Conservation (phyloP, 2,797 vertebrate genomes). For the Protonibea diacanthus region DNA sequence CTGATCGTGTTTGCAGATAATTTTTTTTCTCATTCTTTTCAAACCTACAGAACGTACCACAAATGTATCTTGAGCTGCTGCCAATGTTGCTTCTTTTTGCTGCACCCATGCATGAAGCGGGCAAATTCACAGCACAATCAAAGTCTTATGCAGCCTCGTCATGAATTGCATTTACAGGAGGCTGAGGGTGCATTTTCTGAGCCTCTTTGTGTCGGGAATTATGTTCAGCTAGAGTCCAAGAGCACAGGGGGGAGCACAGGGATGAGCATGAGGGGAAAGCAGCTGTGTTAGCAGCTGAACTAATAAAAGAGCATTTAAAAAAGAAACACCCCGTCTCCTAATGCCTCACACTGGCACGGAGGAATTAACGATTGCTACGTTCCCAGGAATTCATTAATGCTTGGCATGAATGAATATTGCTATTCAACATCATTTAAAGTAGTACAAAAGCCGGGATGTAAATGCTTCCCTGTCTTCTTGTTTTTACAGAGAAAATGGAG, state of each 20-base stretch:
- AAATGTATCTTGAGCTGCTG: slow-evolving; percentile 21
- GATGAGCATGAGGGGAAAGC: slow-evolving; percentile 53
- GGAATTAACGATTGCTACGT: slow-evolving; percentile 49
- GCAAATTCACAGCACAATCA: slow-evolving; percentile 67
- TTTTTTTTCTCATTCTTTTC: slow-evolving; percentile 14
- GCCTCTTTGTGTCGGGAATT: slow-evolving; percentile 73
- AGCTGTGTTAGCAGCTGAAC: slow-evolving; percentile 70
- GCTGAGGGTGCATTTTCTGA: slow-evolving; percentile 70
- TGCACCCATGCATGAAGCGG: slow-evolving; percentile 47
- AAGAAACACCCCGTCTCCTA: slow-evolving; percentile 55
- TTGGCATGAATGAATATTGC: slow-evolving; percentile 52
- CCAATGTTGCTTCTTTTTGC: slow-evolving; percentile 42
- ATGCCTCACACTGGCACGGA: slow-evolving; percentile 52
- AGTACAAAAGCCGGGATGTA: slow-evolving; percentile 45
- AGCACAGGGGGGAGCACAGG: slow-evolving; percentile 41
- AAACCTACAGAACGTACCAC: slow-evolving; percentile 21
- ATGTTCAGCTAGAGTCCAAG: slow-evolving; percentile 62
- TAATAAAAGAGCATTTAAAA: slow-evolving; percentile 69
- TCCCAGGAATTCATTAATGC: slow-evolving; percentile 63
- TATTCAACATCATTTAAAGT: slow-evolving; percentile 48
- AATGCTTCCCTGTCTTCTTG: slow-evolving; percentile 39
- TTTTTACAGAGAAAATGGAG: slow-evolving; percentile 47
- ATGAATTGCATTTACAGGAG: slow-evolving; percentile 70
- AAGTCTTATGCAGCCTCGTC: slow-evolving; percentile 53
- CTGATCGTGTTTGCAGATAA: slow-evolving; percentile 43